Base-by-base conservation (phyloP, 1,140 invertebrate genomes). In the Ooceraea biroi region DNA sequence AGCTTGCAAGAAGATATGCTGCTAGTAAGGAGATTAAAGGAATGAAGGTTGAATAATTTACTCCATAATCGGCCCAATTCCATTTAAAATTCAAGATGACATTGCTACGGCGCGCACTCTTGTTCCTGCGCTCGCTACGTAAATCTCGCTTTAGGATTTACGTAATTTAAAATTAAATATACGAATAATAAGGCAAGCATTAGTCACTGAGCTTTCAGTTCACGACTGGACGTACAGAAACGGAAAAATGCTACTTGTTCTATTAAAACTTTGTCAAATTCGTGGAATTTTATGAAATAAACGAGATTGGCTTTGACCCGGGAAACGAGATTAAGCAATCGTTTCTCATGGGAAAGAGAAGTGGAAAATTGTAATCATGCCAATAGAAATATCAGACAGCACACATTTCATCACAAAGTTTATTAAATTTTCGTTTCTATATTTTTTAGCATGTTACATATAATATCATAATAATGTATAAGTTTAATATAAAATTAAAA, bases 31-130 rank as follows among this genome's bases (percentile, higher is more conserved):
- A 63, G 78, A 82, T 82, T 82, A 82, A 80, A 57, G 65, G 76
- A 80, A 80, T 71, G 76, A 80, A 71, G 65, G 69, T 71, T 80
- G 78, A 82, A 74, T 82, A 82, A 82, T 82, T 74, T 82, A 82
- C n/a, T 60, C 57, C 27, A 74, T 72, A 74, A 74, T 82, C 57
- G 71, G 44, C 44, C 57, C 69, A 61, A 80, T 80, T 57, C 68
- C 25, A 80, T 80, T 71, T 80, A 69, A 80, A 80, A 80, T 71
- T 69, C 25, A 69, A 50, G 46, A 50, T n/a, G 41, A 80, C 25
- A 80, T 57, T 30, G 36, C 36, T n/a, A n/a, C n/a, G n/a, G n/a
- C n/a, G n/a, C n/a, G n/a, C 44, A 50, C 50, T 71, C 50, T 55
- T 46, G 52, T 11, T 57, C 11, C 41, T 55, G 22, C 3, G 19